Evolutionary conservation across 2,797 vertebrate species (phyloP).

Genomic region (Pangasius sanitwongsei): DNA sequence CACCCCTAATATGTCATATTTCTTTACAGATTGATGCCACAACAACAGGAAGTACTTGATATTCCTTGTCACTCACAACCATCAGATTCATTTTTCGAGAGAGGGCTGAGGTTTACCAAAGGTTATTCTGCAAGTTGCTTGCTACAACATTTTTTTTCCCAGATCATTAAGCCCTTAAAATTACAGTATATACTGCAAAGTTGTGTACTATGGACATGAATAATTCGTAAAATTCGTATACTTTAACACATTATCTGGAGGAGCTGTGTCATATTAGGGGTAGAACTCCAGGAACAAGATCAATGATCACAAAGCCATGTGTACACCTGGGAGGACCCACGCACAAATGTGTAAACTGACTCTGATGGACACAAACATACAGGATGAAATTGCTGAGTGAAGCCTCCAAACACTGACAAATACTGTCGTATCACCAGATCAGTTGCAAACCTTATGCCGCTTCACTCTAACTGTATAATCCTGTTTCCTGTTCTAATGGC

Average conservation of each 20-base stretch:
- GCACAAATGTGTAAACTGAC: conserved; percentile 3
- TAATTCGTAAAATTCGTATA: background rate
- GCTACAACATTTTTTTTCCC: background rate
- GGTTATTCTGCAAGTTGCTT: background rate
- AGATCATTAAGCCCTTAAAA: background rate
- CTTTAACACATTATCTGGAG: background rate
- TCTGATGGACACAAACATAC: background rate
- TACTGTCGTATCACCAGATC: background rate
- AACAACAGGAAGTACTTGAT: background rate
- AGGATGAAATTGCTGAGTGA: conserved; percentile 1
- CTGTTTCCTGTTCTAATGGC: background rate
- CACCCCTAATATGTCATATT: background rate
- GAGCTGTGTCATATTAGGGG: background rate
- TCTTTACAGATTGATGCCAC: background rate
- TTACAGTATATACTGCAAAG: background rate
- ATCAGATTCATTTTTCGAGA: background rate
- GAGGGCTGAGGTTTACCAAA: background rate
- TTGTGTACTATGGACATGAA: background rate
- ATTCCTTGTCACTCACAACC: background rate
- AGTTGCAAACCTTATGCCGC: background rate
- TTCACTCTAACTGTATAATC: background rate
- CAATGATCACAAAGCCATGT: background rate
- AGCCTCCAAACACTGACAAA: background rate
- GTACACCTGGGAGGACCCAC: background rate
- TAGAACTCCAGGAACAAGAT: background rate